Conservation (phyloP, 2,113 vertebrate species). For the Oceanites oceanicus region DNA sequence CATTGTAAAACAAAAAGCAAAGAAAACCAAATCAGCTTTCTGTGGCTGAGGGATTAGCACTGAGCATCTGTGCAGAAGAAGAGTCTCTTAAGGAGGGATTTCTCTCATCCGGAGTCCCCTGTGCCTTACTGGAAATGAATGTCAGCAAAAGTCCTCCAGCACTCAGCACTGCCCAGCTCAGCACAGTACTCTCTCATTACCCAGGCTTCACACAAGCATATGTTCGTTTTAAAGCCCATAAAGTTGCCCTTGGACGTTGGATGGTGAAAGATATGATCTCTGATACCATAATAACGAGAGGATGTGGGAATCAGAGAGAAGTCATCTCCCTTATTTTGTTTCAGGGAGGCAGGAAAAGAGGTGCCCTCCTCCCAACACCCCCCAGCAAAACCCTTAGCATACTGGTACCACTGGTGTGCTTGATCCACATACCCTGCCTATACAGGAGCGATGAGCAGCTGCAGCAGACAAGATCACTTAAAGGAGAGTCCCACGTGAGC, state of each 20-base stretch:
- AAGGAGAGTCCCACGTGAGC: neutral
- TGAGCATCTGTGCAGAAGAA: neutral
- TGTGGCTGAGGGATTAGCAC: neutral
- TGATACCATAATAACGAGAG: neutral
- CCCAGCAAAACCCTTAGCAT: neutral
- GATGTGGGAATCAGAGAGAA: neutral
- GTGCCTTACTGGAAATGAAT: neutral
- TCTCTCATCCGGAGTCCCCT: neutral
- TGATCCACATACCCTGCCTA: fast-evolving
- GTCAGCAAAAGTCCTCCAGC: neutral
- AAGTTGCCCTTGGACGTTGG: neutral
- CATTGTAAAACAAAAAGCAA: neutral
- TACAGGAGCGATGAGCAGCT: neutral
- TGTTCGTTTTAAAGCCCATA: neutral
- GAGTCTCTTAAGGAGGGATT: neutral
- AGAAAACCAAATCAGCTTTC: neutral
- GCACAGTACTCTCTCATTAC: neutral
- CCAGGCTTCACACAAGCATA: neutral
- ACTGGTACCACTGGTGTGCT: neutral
- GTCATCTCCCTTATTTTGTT: neutral
- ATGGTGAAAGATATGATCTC: neutral
- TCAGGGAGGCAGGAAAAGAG: neutral
- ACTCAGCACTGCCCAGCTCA: neutral
- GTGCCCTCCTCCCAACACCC: neutral
- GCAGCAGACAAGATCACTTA: neutral